Percentiles rank a stretch among this genome's conserved stretches.
Evolutionary conservation across 2,113 vertebrate species (phyloP).

Genomic region (Engraulis encrasicolus): DNA sequence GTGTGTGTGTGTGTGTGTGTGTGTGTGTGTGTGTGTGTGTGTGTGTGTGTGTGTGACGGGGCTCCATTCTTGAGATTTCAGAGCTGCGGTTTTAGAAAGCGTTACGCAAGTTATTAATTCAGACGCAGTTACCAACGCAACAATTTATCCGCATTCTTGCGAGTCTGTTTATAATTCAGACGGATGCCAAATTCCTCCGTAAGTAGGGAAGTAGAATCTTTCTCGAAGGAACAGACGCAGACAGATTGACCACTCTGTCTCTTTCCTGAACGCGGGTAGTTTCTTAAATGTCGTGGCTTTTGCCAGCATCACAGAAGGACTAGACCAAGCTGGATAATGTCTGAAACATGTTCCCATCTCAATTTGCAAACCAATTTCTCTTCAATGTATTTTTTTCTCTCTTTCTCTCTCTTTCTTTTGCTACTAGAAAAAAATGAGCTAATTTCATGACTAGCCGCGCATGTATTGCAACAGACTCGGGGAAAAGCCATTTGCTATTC

Average conservation of each 20-base stretch:
- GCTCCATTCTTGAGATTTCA: not conserved
- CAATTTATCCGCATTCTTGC: not conserved
- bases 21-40: not conserved
- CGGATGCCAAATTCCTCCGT: not conserved
- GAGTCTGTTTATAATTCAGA: not conserved
- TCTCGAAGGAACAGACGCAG: not conserved
- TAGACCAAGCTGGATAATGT: not conserved
- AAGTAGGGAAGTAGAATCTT: slow-evolving; percentile 2
- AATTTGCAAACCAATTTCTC: not conserved
- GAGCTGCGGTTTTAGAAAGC: not conserved
- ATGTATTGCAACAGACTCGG: not conserved
- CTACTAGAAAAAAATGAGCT: not conserved
- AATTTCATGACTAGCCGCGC: not conserved
- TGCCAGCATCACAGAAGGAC: not conserved
- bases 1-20: not conserved
- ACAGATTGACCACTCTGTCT: not conserved
- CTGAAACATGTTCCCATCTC: not conserved
- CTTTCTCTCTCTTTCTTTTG: too few relatives aligned
- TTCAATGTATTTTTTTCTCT: not conserved
- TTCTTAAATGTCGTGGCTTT: not conserved
- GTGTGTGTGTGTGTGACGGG: not conserved
- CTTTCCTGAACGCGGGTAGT: not conserved
- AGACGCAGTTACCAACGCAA: not conserved
- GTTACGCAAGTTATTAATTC: not conserved
- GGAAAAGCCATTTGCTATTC: not conserved